Evolutionary conservation across 2,113 vertebrate genomes (phyloP).

Genomic region (Sula dactylatra): DNA sequence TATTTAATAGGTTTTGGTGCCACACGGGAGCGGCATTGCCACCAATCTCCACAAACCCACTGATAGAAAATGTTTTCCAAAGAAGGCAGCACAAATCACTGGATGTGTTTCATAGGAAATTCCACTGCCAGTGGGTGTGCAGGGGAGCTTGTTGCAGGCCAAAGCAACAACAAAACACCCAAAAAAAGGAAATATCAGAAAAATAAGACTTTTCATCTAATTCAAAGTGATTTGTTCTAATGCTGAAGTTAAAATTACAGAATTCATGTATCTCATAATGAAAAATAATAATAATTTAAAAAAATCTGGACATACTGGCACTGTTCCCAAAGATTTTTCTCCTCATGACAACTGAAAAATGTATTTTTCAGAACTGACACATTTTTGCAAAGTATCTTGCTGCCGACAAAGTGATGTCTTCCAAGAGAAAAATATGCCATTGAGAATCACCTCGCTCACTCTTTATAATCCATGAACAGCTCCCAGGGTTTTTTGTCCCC

Average conservation of each 20-base stretch:
- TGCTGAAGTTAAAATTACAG: background rate
- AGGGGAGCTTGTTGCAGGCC: background rate
- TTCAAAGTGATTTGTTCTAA: background rate
- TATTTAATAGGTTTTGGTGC: background rate
- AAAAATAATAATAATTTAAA: background rate
- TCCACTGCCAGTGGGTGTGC: rapidly evolving
- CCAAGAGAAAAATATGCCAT: background rate
- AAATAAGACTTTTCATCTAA: background rate
- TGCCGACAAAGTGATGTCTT: background rate
- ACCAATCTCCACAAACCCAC: background rate
- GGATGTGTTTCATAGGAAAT: background rate
- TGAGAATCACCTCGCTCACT: rapidly evolving
- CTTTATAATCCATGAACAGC: background rate
- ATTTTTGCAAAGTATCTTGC: background rate
- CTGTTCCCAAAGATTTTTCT: background rate
- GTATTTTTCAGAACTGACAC: background rate
- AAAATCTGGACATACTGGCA: background rate
- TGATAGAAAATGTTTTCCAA: background rate
- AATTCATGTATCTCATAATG: background rate
- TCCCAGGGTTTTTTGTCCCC: rapidly evolving
- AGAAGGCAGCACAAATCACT: background rate
- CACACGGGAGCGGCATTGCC: rapidly evolving
- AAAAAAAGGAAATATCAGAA: background rate
- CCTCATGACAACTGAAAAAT: background rate
- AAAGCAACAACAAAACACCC: background rate